Conservation (phyloP, 2,888 invertebrate genomes). For the Epinotia demarniana region DNA sequence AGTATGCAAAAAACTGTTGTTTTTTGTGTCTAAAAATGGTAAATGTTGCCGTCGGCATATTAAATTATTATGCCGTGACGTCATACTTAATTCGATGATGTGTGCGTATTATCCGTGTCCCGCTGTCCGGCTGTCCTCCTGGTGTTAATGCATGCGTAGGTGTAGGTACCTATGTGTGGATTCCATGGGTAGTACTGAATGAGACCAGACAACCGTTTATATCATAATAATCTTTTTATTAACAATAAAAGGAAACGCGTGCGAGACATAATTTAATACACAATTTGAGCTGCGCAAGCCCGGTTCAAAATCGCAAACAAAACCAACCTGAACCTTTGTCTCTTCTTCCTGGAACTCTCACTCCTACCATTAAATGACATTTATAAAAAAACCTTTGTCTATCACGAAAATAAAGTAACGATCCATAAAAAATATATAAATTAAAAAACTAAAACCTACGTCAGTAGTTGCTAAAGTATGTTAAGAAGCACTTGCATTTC, state of each 20-base stretch:
- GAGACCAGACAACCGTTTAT: slow-evolving; percentile 55
- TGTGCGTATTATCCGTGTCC: too few relatives aligned
- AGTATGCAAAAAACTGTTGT: too few relatives aligned
- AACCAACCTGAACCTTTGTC: slow-evolving; percentile 59
- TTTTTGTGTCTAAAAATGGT: too few relatives aligned
- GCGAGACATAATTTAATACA: slow-evolving; percentile 80
- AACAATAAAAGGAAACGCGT: slow-evolving; percentile 84
- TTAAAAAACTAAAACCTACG: slow-evolving; percentile 59
- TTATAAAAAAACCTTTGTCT: slow-evolving; percentile 29
- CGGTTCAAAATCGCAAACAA: slow-evolving; percentile 59
- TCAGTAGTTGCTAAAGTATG: slow-evolving; percentile 62
- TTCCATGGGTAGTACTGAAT: not conserved
- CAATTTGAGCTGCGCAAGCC: slow-evolving; percentile 78
- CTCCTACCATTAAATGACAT: slow-evolving; percentile 50
- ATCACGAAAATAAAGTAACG: slow-evolving; percentile 19
- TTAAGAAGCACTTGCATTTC: slow-evolving; percentile 79
- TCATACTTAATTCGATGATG: too few relatives aligned
- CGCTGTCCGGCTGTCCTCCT: too few relatives aligned
- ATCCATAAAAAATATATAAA: slow-evolving; percentile 23
- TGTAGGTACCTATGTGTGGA: too few relatives aligned
- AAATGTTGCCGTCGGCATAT: too few relatives aligned
- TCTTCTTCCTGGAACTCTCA: slow-evolving; percentile 52
- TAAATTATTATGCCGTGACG: too few relatives aligned
- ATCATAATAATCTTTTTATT: slow-evolving; percentile 82
- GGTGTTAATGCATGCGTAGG: too few relatives aligned